Evolutionary conservation across 2,797 vertebrate genomes (phyloP).

Genomic region (Acanthopagrus latus): DNA sequence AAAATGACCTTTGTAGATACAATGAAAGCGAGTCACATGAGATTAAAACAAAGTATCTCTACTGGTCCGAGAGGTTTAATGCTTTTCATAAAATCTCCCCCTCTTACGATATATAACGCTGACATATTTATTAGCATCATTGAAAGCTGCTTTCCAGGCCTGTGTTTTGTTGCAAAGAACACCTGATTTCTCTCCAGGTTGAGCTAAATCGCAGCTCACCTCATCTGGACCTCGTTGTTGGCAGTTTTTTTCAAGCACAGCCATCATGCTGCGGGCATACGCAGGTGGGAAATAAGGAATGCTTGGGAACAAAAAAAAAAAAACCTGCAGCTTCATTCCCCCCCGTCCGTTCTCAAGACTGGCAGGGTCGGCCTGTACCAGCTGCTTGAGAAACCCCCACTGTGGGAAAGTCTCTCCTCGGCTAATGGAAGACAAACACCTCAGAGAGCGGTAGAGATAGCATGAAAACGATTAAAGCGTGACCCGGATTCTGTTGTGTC

Average conservation of each 20-base stretch:
- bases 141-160: conserved; percentile 10
- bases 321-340: conserved; percentile 49
- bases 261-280: conserved; percentile 18
- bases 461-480: conserved; percentile 84
- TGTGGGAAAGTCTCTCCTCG: conserved; percentile 78
- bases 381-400: conserved; percentile 71
- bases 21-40: conserved; percentile 59
- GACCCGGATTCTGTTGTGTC: conserved; percentile 84
- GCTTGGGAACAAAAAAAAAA: conserved; percentile 66
- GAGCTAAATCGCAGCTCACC: conserved; percentile 18
- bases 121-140: conserved; percentile 9
- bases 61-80: conserved; percentile 23
- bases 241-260: conserved; percentile 25
- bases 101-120: conserved; percentile 16
- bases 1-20: conserved; percentile 71
- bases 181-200: conserved; percentile 39
- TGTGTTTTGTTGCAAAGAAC: conserved; percentile 15
- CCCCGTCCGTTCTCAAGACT: conserved; percentile 28
- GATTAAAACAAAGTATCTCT: conserved; percentile 54
- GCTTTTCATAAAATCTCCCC: conserved; percentile 25
- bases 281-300: conserved; percentile 67
- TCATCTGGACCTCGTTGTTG: conserved; percentile 53
- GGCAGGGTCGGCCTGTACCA: conserved; percentile 61
- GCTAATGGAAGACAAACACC: conserved; percentile 80
- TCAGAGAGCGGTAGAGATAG: conserved; percentile 76